These are phyloP conservation scores for Sisyra nigra DNA, from an alignment of 2,888 invertebrate species.

Conservation along the genomic window DNA sequence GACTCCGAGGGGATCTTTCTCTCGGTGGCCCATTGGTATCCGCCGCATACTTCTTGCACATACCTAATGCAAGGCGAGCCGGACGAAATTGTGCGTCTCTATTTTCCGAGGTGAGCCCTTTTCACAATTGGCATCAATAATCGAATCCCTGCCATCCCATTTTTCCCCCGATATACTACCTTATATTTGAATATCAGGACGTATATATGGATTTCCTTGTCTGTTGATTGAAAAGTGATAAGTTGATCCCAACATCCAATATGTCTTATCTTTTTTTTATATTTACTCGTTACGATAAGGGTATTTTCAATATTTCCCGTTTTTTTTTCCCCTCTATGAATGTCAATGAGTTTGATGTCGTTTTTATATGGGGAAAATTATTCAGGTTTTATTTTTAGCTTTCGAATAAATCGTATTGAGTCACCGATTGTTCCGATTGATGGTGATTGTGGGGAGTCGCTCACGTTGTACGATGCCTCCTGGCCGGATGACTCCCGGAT, in stretches of 20 bases:
- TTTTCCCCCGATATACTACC: no score
- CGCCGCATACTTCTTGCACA: constrained; percentile 82
- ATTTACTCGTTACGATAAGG: no score
- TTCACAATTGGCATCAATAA: no score
- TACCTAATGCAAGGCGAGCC: constrained; percentile 75
- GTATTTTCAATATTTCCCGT: no score
- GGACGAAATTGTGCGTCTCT: constrained; percentile 75
- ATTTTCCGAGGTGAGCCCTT: constrained; percentile 59
- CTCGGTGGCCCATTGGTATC: constrained; percentile 88
- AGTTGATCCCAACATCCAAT: no score
- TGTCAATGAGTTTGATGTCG: no score
- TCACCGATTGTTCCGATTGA: constrained; percentile 75
- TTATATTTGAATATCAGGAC: no score
- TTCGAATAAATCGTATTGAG: constrained; percentile 76
- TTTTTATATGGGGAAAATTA: background rate
- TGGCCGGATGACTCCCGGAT: constrained; percentile 80
- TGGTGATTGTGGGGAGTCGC: constrained; percentile 78
- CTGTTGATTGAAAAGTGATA: no score
- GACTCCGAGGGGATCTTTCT: constrained; percentile 79
- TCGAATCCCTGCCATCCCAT: no score
- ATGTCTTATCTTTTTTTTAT: no score
- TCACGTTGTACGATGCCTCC: constrained; percentile 77
- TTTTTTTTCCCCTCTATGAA: no score
- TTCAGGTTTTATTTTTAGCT: constrained; percentile 33
- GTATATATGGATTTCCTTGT: no score